Evolutionary conservation across 2,888 invertebrate species (phyloP).

Genomic region (Andrena hattorfiana): DNA sequence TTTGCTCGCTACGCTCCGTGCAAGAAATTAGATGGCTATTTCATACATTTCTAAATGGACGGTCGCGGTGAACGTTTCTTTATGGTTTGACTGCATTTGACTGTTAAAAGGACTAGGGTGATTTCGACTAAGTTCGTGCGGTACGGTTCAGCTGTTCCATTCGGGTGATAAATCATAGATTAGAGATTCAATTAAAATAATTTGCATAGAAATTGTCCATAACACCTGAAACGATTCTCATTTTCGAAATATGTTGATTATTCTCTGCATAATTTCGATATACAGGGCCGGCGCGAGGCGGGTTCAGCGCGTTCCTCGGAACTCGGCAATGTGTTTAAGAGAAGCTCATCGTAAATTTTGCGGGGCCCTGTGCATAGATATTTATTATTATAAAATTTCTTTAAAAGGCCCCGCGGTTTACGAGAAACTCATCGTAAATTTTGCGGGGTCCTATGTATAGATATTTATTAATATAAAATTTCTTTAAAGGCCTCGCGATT

Average conservation of each 20-base stretch:
- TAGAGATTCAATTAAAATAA: constrained; percentile 2
- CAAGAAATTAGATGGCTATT: constrained; percentile 1
- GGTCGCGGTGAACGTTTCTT: constrained; percentile 8
- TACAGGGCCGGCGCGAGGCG: too few relatives aligned
- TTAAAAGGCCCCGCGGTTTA: too few relatives aligned
- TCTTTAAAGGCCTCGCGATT: too few relatives aligned
- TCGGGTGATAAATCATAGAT: not conserved
- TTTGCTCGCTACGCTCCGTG: not conserved
- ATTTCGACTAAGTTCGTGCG: constrained; percentile 5
- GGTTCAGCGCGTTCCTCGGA: too few relatives aligned
- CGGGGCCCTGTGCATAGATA: too few relatives aligned
- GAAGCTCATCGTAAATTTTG: too few relatives aligned
- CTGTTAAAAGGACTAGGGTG: constrained; percentile 18
- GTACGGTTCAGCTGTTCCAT: not conserved
- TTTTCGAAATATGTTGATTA: too few relatives aligned
- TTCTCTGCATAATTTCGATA: not conserved
- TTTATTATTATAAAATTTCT: too few relatives aligned
- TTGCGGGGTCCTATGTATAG: too few relatives aligned
- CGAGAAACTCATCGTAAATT: too few relatives aligned
- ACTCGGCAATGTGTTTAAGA: too few relatives aligned
- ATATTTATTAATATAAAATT: too few relatives aligned
- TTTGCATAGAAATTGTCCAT: not conserved
- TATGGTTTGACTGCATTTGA: constrained; percentile 9
- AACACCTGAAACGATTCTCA: not conserved
- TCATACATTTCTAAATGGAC: constrained; percentile 33